Evolutionary conservation across 2,888 invertebrate species (phyloP), one percentile per base, ranked within the genome.

Genomic region (Minunthozetes semirufus): DNA sequence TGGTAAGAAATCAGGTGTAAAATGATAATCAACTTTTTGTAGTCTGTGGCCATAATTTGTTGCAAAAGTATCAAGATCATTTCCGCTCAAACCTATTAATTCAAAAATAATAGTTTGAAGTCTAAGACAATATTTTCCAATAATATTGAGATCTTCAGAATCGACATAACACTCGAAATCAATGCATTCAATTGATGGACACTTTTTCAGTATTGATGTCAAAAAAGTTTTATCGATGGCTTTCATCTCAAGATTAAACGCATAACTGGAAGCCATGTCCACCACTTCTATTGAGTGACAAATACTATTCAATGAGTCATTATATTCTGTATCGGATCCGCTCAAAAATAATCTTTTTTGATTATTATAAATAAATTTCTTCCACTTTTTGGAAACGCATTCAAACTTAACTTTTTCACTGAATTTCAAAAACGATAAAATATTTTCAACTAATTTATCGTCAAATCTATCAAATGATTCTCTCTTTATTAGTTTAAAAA

Each of bases 341-440:
- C 4, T 53, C 53, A 53, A 25, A 3, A 1, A 13, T 8, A 53
- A 19, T 53, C 1, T 13, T 11, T 19, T 53, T 53, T 53, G 53
- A n/a, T n/a, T 3, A n/a, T n/a, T 53, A 53, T 53, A 53, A 22
- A 53, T 11, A 53, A 1, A 19, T 53, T 11, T 53, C 25, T 53
- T 11, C 53, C 53, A 42, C 13, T 13, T 6, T 42, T 42, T 42
- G 42, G 11, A 42, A 42, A 42, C 42, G 9, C 9, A 42, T 42
- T 42, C 42, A 42, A 13, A 42, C 42, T 9, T 9, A 9, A 56
- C 56, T 56, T 56, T 56, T 13, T 56, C 25, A 56, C 9, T 56
- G 56, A 56, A 56, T 56, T 22, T 56, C 25, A 56, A 56, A 56
- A 8, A 56, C 56, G 56, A 56, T 56, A 56, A 56, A 17, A 56